Conservation (phyloP, 2,888 invertebrate genomes). For the Tanytarsus gracilentus region DNA sequence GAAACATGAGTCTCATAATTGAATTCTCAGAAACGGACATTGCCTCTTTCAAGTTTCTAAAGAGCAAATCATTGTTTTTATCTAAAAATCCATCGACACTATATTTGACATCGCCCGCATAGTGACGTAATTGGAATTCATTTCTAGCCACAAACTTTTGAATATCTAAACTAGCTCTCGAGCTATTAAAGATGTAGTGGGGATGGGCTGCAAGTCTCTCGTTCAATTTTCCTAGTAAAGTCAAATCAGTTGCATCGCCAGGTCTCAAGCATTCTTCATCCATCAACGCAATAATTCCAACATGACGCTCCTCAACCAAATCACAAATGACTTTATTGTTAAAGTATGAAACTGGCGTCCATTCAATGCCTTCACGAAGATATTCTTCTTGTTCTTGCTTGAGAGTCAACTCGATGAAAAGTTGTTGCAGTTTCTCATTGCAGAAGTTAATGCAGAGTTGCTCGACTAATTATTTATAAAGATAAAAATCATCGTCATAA, state of each 20-base stretch:
- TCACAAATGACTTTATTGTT: constrained; percentile 92
- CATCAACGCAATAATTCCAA: constrained; percentile 76
- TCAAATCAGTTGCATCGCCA: constrained; percentile 74
- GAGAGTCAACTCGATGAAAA: constrained; percentile 84
- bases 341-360: constrained; percentile 82
- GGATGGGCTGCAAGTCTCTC: constrained; percentile 62
- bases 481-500: constrained; percentile 31
- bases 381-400: constrained; percentile 92
- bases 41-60: constrained; percentile 75
- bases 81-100: constrained; percentile 78
- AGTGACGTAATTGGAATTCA: constrained; percentile 85
- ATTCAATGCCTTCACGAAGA: constrained; percentile 79
- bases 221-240: constrained; percentile 72
- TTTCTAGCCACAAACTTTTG: constrained; percentile 78
- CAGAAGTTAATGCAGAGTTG: constrained; percentile 95
- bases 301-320: constrained; percentile 80
- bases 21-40: constrained; percentile 63
- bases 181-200: constrained; percentile 73
- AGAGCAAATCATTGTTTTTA: constrained; percentile 87
- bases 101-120: constrained; percentile 90
- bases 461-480: constrained; percentile 53
- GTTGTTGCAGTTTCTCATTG: constrained; percentile 88
- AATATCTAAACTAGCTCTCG: constrained; percentile 63
- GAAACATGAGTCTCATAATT: constrained; percentile 54
- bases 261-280: constrained; percentile 90